phyloP scores from a whole-genome alignment of 1,140 invertebrate genomes.

The Diuraphis noxia region DNA sequence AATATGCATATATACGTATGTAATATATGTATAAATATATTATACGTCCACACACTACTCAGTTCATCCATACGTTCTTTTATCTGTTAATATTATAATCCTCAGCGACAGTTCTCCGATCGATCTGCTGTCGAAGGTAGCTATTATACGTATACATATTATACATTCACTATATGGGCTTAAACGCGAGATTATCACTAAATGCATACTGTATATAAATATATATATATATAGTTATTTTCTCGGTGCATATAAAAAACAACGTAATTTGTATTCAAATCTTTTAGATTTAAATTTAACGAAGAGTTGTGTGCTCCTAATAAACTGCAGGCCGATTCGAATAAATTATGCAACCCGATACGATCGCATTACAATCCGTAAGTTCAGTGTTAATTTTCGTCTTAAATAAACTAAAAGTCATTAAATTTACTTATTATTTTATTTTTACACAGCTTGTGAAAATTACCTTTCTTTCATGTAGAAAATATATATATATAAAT shows the following conservation, averaged over 20 bases:
- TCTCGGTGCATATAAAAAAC: not conserved
- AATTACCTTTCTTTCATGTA: not conserved
- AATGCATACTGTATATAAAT: no score
- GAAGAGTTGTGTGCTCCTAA: not conserved
- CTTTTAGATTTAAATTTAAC: not conserved
- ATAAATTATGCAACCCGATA: not conserved
- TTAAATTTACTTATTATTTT: not conserved
- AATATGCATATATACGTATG: not conserved
- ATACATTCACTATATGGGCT: not conserved
- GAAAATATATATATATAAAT: not conserved
- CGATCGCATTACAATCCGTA: not conserved
- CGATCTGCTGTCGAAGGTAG: not conserved
- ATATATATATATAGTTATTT: not conserved
- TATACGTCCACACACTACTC: not conserved
- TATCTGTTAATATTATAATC: conserved; percentile 32
- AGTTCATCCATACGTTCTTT: not conserved
- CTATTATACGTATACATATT: not conserved
- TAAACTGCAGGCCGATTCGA: not conserved
- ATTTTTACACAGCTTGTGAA: not conserved
- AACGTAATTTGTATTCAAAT: conserved; percentile 9
- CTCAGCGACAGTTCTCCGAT: not conserved
- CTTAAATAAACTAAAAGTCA: not conserved
- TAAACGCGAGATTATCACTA: not conserved
- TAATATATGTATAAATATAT: not conserved
- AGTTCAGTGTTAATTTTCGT: not conserved